Conservation (phyloP, 2,797 vertebrate genomes). For the Oreochromis mossambicus region DNA sequence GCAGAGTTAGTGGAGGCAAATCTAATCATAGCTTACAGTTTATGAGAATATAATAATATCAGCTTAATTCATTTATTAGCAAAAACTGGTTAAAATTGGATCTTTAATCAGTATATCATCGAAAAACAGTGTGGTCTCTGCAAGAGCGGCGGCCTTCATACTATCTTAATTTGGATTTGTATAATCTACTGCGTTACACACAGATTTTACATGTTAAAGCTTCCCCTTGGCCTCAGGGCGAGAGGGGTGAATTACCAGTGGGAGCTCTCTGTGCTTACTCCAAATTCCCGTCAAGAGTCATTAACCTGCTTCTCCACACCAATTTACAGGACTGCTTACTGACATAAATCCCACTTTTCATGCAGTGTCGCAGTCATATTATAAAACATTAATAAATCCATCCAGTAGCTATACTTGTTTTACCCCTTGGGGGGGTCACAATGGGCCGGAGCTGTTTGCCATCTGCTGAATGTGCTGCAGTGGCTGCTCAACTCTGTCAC, state of each 20-base stretch:
- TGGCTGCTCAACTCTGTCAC: neutral
- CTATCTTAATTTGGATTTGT: neutral
- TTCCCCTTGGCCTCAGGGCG: neutral
- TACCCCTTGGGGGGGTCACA: neutral
- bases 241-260: neutral
- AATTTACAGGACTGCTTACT: neutral
- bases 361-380: neutral
- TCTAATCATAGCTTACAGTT: neutral
- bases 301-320: neutral
- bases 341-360: neutral
- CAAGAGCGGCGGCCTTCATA: neutral
- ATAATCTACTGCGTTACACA: neutral
- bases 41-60: neutral
- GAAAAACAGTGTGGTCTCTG: neutral
- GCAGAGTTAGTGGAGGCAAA: neutral
- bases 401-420: neutral
- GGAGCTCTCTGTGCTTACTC: neutral
- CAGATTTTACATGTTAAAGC: neutral
- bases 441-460: neutral
- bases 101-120: neutral
- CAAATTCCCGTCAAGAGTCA: neutral
- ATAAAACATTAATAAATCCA: neutral
- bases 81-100: neutral
- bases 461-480: neutral
- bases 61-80: neutral